These are phyloP conservation scores for Philopedon plagiatum DNA, from an alignment of 2,888 invertebrate species.

Conservation along the genomic window DNA sequence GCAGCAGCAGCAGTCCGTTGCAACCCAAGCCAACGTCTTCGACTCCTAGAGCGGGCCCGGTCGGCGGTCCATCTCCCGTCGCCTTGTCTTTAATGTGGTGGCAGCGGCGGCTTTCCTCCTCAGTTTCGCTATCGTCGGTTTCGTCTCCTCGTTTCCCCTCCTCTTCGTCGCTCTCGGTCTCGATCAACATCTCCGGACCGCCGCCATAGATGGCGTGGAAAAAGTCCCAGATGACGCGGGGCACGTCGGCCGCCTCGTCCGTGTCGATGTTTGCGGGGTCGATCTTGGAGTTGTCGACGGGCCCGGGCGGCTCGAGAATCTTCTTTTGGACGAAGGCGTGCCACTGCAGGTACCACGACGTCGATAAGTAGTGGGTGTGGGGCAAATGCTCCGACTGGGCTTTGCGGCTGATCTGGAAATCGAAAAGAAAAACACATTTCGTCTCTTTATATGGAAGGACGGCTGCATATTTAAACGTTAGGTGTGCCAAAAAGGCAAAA, in stretches of 20 bases:
- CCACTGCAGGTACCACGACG: slow-evolving; percentile 77
- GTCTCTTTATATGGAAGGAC: too few species aligned
- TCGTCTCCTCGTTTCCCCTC: background rate
- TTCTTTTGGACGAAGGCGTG: slow-evolving; percentile 88
- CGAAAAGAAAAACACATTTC: slow-evolving; percentile 67
- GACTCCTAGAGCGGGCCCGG: background rate
- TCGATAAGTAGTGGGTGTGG: slow-evolving; percentile 63
- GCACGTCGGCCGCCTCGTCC: slow-evolving; percentile 80
- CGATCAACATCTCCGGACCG: slow-evolving; percentile 81
- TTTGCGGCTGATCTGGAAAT: slow-evolving; percentile 73
- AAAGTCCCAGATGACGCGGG: slow-evolving; percentile 90
- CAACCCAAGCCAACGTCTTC: background rate
- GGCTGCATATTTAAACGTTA: too few species aligned
- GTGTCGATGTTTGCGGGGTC: slow-evolving; percentile 73
- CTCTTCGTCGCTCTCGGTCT: slow-evolving; percentile 28
- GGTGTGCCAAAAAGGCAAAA: too few species aligned
- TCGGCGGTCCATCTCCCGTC: background rate
- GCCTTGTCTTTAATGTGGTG: background rate
- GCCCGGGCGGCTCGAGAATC: slow-evolving; percentile 84
- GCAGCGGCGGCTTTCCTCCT: too few species aligned
- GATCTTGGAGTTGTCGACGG: slow-evolving; percentile 88
- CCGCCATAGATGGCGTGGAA: slow-evolving; percentile 90
- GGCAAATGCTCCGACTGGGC: slow-evolving; percentile 69
- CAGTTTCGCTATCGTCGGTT: slow-evolving; percentile 12
- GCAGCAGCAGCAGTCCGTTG: too few species aligned